Evolutionary conservation across 2,797 vertebrate species (phyloP).

Genomic region (Anguilla obscura): DNA sequence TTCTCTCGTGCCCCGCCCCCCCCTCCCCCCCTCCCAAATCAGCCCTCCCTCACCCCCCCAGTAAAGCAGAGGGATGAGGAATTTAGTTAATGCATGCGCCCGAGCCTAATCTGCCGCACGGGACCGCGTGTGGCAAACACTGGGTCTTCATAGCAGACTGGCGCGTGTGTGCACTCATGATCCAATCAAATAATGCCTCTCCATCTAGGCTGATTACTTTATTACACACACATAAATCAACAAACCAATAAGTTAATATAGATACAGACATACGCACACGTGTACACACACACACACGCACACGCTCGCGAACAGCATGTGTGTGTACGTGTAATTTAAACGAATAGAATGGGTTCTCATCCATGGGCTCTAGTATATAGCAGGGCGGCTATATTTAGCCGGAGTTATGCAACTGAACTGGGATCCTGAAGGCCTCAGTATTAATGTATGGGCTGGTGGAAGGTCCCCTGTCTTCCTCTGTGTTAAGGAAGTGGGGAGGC

Average conservation of each 20-base stretch:
- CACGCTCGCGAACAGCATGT: background rate
- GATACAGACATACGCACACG: no score
- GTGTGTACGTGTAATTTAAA: background rate
- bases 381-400: background rate
- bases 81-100: background rate
- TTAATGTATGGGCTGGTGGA: background rate
- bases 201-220: no score
- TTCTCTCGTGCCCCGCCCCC: constrained; percentile 19
- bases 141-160: constrained; percentile 33
- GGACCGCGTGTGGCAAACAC: constrained; percentile 58
- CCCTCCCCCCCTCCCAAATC: constrained; percentile 29
- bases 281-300: no score
- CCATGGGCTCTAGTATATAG: background rate
- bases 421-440: background rate
- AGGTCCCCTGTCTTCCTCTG: background rate
- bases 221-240: no score
- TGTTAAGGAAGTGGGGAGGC: background rate
- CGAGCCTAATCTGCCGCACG: constrained; percentile 38
- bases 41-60: constrained; percentile 32
- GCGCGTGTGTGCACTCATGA: no score
- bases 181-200: no score
- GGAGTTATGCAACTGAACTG: background rate
- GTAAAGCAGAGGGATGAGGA: constrained; percentile 35
- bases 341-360: background rate
- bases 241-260: no score